Base-by-base conservation (phyloP, 2,113 vertebrate genomes). In the Brachypteracias leptosomus region DNA sequence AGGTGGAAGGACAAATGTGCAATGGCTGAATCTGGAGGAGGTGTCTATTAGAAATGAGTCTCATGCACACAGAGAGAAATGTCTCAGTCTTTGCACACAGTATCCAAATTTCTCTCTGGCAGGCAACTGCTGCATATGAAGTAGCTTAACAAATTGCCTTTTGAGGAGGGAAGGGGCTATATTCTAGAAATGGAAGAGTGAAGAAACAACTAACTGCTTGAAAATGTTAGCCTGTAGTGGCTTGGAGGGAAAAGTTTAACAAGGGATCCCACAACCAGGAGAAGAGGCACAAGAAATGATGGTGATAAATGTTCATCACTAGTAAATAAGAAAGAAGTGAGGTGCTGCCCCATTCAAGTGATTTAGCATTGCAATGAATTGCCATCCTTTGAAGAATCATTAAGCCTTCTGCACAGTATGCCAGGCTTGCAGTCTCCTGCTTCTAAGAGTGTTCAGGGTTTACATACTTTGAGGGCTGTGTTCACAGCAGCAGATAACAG, bases 41-140 rank as follows among this genome's bases (percentile, higher is more conserved):
- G 1, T 55, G 7, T 55, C 25, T 73, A 29, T 13, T 38, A 17
- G 55, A 59, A 59, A 42, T 28, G 7, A 8, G 10, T 26, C 20
- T 52, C 0, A 3, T 3, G 1, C 12, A 52, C 3, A 4, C 0
- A 1, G 6, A 81, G 9, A 82, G 7, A 59, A 70, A 33, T 10
- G 3, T n/a, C 29, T 74, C 36, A n/a, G 33, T 7, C 40, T 85
- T 88, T 85, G 74, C 16, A 79, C 19, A 19, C 9, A 89, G 31
- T 25, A 75, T 47, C 40, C 15, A 2, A 46, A 49, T 38, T 85
- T 49, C 38, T 76, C 14, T 61, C 33, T 49, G 5, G 10, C 8
- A 67, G 59, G 22, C 6, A 31, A 62, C 20, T 16, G 8, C 16
- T 67, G 29, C 46, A 36, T 1, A 5, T 33, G 5, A 79, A 65